A percentile compares a stretch with the other conserved stretches of the same genome.
Evolutionary conservation across 2,797 vertebrate genomes (phyloP).

Genomic region (Siniperca scherzeri): DNA sequence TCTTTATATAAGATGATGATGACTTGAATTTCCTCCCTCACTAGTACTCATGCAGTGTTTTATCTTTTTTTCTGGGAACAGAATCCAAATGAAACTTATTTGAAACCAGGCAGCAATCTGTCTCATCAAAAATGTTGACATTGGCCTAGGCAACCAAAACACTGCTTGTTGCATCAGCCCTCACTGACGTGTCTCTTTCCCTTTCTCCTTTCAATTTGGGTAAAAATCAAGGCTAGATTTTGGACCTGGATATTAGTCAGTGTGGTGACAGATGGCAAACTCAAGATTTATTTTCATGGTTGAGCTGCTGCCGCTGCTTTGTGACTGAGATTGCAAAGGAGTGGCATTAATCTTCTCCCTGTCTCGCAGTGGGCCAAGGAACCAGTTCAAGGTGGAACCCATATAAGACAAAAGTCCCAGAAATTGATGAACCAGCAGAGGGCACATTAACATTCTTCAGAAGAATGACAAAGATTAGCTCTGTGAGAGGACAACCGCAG

Average conservation of each 20-base stretch:
- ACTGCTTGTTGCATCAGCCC: conserved; percentile 10
- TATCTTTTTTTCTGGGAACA: conserved; percentile 12
- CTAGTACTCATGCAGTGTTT: neutral
- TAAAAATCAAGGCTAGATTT: conserved; percentile 69
- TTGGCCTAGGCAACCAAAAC: conserved; percentile 18
- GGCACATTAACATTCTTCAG: conserved; percentile 55
- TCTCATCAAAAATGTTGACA: conserved; percentile 41
- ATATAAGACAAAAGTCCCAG: conserved; percentile 61
- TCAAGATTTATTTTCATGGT: conserved; percentile 77
- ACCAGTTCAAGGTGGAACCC: conserved; percentile 83
- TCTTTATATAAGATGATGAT: neutral
- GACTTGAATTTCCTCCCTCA: neutral
- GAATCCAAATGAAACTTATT: conserved; percentile 30
- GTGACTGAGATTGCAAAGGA: conserved; percentile 81
- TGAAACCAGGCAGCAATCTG: conserved; percentile 32
- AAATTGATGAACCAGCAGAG: conserved; percentile 63
- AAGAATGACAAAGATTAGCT: conserved; percentile 39
- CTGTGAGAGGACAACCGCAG: conserved; percentile 5
- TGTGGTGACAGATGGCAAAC: conserved; percentile 71
- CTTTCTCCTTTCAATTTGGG: conserved; percentile 68
- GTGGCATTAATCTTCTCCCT: conserved; percentile 79
- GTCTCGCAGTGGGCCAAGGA: conserved; percentile 72
- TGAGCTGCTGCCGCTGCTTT: conserved; percentile 67
- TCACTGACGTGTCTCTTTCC: neutral
- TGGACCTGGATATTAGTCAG: conserved; percentile 72